phyloP scores from a whole-genome alignment of 1,140 invertebrate species.

The Penaeus indicus region DNA sequence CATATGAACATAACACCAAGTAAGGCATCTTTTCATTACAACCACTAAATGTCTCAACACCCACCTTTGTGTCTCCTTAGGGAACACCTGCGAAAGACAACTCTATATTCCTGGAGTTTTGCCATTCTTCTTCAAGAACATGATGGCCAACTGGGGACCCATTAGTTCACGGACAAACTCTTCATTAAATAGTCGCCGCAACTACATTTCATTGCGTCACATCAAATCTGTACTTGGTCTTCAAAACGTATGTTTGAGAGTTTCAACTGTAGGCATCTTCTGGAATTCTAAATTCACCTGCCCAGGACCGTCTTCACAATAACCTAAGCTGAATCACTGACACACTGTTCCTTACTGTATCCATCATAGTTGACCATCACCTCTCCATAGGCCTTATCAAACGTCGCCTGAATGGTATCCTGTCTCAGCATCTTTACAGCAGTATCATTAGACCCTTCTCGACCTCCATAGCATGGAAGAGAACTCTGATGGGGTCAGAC shows the following conservation, averaged over 20 bases:
- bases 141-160: conserved; percentile 92
- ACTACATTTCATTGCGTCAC: conserved; percentile 91
- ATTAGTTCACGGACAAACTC: conserved; percentile 93
- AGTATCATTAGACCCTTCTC: conserved; percentile 99
- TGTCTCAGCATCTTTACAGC: conserved; percentile 99
- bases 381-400: conserved; percentile 99
- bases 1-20: too few relatives aligned
- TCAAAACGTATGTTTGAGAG: conserved; percentile 96
- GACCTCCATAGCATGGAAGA: conserved; percentile 99
- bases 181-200: conserved; percentile 92
- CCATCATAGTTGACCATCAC: conserved; percentile 99
- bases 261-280: conserved; percentile 93
- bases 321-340: conserved; percentile 95
- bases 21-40: too few relatives aligned
- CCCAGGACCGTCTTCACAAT: conserved; percentile 77
- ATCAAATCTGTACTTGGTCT: conserved; percentile 96
- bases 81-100: conserved; percentile 82
- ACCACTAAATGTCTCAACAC: not conserved
- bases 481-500: conserved; percentile 98
- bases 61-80: conserved; percentile 78
- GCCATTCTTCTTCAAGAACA: conserved; percentile 96
- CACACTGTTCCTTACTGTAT: conserved; percentile 96
- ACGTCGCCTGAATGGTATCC: conserved; percentile 99
- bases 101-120: conserved; percentile 88
- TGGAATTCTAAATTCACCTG: conserved; percentile 78